Base-by-base conservation (phyloP, 2,113 vertebrate species). In the Cyphomyrus plagiostoma region DNA sequence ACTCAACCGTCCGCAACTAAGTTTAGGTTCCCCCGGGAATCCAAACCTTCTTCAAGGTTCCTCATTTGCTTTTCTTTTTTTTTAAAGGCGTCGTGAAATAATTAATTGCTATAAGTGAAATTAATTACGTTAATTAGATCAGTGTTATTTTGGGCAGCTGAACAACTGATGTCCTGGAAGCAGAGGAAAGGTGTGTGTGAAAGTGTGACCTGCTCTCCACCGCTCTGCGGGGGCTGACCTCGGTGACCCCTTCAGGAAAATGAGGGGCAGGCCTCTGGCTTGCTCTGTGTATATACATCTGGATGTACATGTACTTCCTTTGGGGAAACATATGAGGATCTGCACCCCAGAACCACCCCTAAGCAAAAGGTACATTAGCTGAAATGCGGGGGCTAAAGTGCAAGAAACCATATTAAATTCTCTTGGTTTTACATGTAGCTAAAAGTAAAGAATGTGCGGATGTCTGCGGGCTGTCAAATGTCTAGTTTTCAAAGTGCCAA, bases 51-150 rank as follows among this genome's bases (percentile, higher is more conserved):
- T 94, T 94, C 94, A 94, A 93, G 86, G 87, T 48, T 95, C 88
- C 90, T 46, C 80, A 91, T 92, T 92, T 30, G 92, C 92, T 62
- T 62, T 62, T 62, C 53, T 7, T 92, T 91, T 90, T 91, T 87
- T 90, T 89, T 88, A 82, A 90, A 92, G 89, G 87, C 94, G 94
- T 94, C 93, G 93, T 93, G 93, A 96, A 96, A 96, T 96, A 96
- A 96, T 96, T 95, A 96, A 96, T 94, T 95, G 93, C 96, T 96
- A 96, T 96, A 96, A 96, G 95, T 96, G 95, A 96, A 96, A 96
- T 96, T 95, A 95, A 96, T 96, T 96, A 95, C 93, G 94, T 95
- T 96, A 96, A 96, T 96, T 96, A 94, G 95, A 94, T 94, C 95
- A 94, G 91, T 48, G 94, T 93, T 96, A 96, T 96, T 96, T 95